Conservation (phyloP, 64 coral and sea anemone genomes). For the Actinia equina region DNA sequence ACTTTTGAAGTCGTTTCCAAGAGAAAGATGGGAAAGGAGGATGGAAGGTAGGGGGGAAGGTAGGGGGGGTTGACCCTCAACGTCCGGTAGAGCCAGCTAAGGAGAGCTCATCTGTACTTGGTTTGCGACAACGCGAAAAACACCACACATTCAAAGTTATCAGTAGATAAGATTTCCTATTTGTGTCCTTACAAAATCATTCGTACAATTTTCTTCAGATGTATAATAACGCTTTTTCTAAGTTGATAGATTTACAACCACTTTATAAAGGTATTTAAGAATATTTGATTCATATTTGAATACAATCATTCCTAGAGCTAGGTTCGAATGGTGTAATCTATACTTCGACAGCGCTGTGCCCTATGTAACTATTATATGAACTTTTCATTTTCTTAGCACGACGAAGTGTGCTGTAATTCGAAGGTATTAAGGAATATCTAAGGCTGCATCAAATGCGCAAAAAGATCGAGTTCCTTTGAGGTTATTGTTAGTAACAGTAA, state of each 20-base stretch:
- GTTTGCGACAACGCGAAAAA: neutral
- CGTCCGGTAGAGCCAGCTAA: too few species aligned
- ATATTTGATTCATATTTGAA: neutral
- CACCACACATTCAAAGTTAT: neutral
- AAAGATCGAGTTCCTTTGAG: neutral
- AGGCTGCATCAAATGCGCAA: neutral
- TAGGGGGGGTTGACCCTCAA: neutral
- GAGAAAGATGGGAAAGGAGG: too few species aligned
- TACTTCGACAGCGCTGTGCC: neutral
- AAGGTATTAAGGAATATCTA: neutral
- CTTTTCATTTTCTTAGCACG: neutral
- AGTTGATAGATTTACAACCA: slow-evolving; percentile 7
- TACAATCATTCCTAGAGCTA: neutral
- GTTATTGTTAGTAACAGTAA: neutral
- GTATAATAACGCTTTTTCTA: neutral
- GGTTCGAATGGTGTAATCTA: neutral
- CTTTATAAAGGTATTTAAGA: slow-evolving; percentile 4
- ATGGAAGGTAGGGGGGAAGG: too few species aligned
- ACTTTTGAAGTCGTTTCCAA: too few species aligned
- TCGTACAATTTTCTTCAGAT: neutral
- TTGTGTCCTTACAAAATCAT: slow-evolving; percentile 9
- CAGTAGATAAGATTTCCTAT: slow-evolving; percentile 5
- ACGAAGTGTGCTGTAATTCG: neutral
- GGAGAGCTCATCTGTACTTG: too few species aligned
- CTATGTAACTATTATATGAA: neutral